Percentiles rank a stretch among this genome's conserved stretches.
These are phyloP conservation scores for Drosophila mercatorum DNA, from an alignment of 2,888 invertebrate species.

Conservation along the genomic window DNA sequence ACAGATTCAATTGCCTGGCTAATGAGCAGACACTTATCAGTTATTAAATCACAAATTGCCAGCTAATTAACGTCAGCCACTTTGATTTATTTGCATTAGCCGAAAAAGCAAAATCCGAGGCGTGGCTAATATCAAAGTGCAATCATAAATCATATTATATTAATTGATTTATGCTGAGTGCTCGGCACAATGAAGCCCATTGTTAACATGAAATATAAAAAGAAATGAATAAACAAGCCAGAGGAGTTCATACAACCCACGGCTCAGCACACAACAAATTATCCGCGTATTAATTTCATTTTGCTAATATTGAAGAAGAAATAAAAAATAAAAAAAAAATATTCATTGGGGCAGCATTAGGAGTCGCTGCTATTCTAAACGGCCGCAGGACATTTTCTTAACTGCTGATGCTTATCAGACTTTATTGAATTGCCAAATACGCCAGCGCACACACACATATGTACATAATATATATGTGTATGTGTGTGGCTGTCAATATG, in stretches of 20 bases:
- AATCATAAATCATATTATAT: constrained; percentile 68
- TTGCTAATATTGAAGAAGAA: neutral
- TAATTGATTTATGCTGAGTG: constrained; percentile 54
- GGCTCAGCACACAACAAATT: constrained; percentile 17
- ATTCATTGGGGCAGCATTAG: constrained; percentile 28
- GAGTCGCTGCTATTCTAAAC: constrained; percentile 26
- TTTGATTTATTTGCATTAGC: constrained; percentile 33
- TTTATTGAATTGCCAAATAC: constrained; percentile 72
- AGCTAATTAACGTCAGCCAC: constrained; percentile 39
- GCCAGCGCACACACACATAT: constrained; percentile 12
- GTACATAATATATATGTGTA: neutral
- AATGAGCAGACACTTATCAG: constrained; percentile 24
- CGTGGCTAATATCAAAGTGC: constrained; percentile 28
- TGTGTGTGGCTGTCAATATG: constrained; percentile 33
- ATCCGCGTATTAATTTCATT: constrained; percentile 46
- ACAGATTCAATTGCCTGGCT: constrained; percentile 27
- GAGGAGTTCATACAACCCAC: neutral
- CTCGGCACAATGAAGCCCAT: constrained; percentile 17
- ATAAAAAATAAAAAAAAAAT: neutral
- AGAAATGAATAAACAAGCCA: constrained; percentile 3
- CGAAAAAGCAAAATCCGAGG: constrained; percentile 8
- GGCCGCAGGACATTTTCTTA: constrained; percentile 62
- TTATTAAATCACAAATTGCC: constrained; percentile 43
- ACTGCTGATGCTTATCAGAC: constrained; percentile 55
- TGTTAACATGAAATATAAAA: constrained; percentile 24